Conservation (phyloP, 2,797 vertebrate genomes). For the Eospalax fontanierii region DNA sequence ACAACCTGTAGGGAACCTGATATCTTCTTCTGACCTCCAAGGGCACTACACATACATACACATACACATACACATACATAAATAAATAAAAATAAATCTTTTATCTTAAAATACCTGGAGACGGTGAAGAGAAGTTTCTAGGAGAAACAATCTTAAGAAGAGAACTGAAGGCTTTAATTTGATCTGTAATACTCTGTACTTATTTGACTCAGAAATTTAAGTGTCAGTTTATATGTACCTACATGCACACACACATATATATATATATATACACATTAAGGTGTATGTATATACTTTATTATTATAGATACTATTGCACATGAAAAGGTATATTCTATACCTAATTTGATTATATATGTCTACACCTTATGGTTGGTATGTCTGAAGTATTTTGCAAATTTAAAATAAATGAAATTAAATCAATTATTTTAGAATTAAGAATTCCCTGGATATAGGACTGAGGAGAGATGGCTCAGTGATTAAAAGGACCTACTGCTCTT, state of each 20-base stretch:
- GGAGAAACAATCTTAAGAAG: too few species aligned
- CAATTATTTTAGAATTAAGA: background rate
- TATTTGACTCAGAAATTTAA: background rate
- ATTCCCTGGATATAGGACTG: background rate
- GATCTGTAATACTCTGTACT: background rate
- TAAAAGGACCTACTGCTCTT: too few species aligned
- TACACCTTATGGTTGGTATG: background rate
- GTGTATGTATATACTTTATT: too few species aligned
- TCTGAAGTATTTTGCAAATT: background rate
- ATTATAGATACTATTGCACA: background rate
- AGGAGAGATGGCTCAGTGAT: too few species aligned
- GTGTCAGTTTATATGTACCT: background rate
- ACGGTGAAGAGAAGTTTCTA: too few species aligned
- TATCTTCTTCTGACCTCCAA: background rate
- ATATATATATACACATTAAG: too few species aligned
- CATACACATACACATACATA: background rate
- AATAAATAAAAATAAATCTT: background rate
- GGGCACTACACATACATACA: background rate
- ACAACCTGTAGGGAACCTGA: background rate
- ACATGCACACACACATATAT: background rate
- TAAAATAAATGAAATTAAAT: background rate
- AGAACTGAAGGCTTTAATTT: background rate
- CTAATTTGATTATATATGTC: background rate
- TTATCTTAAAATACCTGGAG: background rate
- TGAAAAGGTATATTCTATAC: background rate